A percentile compares a stretch with the other conserved stretches of the same genome.
These are phyloP conservation scores for Idaea dimidiata DNA, from an alignment of 2,888 invertebrate genomes.

Conservation along the genomic window DNA sequence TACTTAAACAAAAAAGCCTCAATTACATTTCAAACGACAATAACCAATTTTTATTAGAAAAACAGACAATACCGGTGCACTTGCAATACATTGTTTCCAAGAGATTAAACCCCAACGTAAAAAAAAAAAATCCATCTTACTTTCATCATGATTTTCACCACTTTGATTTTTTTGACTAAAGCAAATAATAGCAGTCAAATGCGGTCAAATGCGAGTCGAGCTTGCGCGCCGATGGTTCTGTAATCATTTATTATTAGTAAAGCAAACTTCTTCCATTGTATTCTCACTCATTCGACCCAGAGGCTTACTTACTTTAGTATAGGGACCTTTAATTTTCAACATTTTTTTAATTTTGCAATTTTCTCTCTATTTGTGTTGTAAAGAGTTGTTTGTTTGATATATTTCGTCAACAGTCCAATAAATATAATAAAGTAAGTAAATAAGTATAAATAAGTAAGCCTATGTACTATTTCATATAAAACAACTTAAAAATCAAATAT, in stretches of 20 bases:
- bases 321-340: neutral
- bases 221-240: too few relatives aligned
- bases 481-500: too few relatives aligned
- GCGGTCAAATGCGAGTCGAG: too few relatives aligned
- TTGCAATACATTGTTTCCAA: slow-evolving; percentile 18
- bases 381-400: slow-evolving; percentile 13
- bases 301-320: neutral
- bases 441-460: too few relatives aligned
- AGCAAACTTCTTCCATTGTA: neutral
- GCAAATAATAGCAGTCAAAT: slow-evolving; percentile 5
- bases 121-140: slow-evolving; percentile 39
- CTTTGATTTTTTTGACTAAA: slow-evolving; percentile 48
- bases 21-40: slow-evolving; percentile 32
- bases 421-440: too few relatives aligned
- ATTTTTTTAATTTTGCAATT: neutral
- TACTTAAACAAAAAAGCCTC: slow-evolving; percentile 29
- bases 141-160: slow-evolving; percentile 52
- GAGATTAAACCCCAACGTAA: slow-evolving; percentile 21
- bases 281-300: neutral
- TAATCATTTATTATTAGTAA: too few relatives aligned
- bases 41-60: slow-evolving; percentile 30
- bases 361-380: neutral
- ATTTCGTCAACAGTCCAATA: too few relatives aligned
- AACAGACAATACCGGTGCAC: slow-evolving; percentile 29
- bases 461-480: too few relatives aligned